A percentile compares a stretch with the other conserved stretches of the same genome.
phyloP scores from a whole-genome alignment of 2,888 invertebrate genomes.

The Sclerodermus sp. region DNA sequence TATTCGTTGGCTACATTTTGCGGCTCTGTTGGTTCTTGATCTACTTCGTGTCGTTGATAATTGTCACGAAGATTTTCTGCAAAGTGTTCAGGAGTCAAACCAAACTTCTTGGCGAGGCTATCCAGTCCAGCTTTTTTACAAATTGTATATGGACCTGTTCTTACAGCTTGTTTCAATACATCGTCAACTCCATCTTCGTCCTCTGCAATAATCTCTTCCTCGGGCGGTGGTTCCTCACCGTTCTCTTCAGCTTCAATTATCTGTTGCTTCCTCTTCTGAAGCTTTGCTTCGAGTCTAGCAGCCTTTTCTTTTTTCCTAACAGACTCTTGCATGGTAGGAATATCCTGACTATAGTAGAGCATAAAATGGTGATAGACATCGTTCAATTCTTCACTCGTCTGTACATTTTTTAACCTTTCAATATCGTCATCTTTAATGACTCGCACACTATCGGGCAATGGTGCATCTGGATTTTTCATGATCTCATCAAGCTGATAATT shows the following conservation, averaged over 20 bases:
- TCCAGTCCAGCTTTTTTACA: slow-evolving; percentile 84
- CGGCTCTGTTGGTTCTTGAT: slow-evolving; percentile 87
- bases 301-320: slow-evolving; percentile 70
- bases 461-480: slow-evolving; percentile 80
- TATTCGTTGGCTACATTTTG: slow-evolving; percentile 79
- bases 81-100: slow-evolving; percentile 90
- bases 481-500: slow-evolving; percentile 83
- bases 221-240: slow-evolving; percentile 66
- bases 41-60: slow-evolving; percentile 93
- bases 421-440: slow-evolving; percentile 85
- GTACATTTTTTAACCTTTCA: slow-evolving; percentile 73
- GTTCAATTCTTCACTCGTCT: slow-evolving; percentile 87
- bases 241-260: slow-evolving; percentile 67
- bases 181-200: slow-evolving; percentile 62
- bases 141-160: slow-evolving; percentile 86
- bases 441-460: slow-evolving; percentile 80
- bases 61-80: slow-evolving; percentile 95
- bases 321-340: slow-evolving; percentile 80
- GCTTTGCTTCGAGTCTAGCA: slow-evolving; percentile 62
- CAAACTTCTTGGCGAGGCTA: slow-evolving; percentile 86
- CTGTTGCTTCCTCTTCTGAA: slow-evolving; percentile 57
- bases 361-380: slow-evolving; percentile 94
- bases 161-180: slow-evolving; percentile 79
- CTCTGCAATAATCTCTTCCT: slow-evolving; percentile 62
- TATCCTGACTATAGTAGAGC: slow-evolving; percentile 85